These are phyloP conservation scores for Hedychridium roseum DNA, from an alignment of 2,888 invertebrate genomes.

Conservation along the genomic window DNA sequence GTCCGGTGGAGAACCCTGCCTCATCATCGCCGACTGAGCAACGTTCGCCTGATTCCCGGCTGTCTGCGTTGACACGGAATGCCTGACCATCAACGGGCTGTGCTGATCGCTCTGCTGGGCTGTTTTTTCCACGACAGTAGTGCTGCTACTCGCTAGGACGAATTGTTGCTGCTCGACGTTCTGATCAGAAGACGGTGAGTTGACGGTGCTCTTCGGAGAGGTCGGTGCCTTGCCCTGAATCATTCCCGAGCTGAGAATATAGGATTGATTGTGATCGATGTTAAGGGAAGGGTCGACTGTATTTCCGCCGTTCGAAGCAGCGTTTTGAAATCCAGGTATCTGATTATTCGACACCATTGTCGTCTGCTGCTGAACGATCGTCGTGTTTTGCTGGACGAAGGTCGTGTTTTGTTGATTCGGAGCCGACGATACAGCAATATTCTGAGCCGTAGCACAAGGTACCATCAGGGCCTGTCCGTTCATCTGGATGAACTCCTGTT, in stretches of 20 bases:
- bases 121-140: slow-evolving; percentile 47
- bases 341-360: slow-evolving; percentile 78
- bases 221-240: slow-evolving; percentile 52
- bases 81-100: slow-evolving; percentile 64
- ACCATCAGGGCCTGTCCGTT: slow-evolving; percentile 78
- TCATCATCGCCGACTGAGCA: slow-evolving; percentile 61
- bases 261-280: slow-evolving; percentile 69
- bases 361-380: slow-evolving; percentile 84
- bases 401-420: slow-evolving; percentile 73
- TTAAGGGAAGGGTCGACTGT: slow-evolving; percentile 64
- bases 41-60: slow-evolving; percentile 61
- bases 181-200: slow-evolving; percentile 54
- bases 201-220: slow-evolving; percentile 51
- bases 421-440: slow-evolving; percentile 68
- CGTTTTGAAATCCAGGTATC: slow-evolving; percentile 62
- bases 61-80: slow-evolving; percentile 81
- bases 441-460: slow-evolving; percentile 69
- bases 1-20: slow-evolving; percentile 77
- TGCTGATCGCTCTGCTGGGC: slow-evolving; percentile 50
- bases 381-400: slow-evolving; percentile 85
- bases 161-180: slow-evolving; percentile 59
- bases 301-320: slow-evolving; percentile 35
- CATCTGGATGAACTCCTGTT: slow-evolving; percentile 77
- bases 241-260: slow-evolving; percentile 55
- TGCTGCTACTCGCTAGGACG: slow-evolving; percentile 44